Evolutionary conservation across 2,888 invertebrate genomes (phyloP).

Genomic region (Lasius fuliginosus): DNA sequence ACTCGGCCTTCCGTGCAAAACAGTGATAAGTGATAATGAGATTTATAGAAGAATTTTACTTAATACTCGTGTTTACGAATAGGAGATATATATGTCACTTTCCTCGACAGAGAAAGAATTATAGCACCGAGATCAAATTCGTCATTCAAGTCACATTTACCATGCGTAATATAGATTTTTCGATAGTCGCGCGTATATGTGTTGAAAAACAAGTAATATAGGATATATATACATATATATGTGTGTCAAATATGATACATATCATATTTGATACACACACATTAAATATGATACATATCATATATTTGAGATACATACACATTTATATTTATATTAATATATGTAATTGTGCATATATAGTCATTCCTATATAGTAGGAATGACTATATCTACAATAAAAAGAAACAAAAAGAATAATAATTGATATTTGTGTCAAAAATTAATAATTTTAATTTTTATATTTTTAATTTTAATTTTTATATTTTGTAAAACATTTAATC

Average conservation of each 20-base stretch:
- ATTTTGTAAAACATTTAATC: not conserved
- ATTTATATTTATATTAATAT: not conserved
- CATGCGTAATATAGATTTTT: not conserved
- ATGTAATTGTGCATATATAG: too few species aligned
- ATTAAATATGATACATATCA: too few species aligned
- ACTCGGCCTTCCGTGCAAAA: not conserved
- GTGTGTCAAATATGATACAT: not conserved
- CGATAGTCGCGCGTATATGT: not conserved
- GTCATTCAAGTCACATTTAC: not conserved
- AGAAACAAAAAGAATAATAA: not conserved
- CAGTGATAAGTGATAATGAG: constrained; percentile 46
- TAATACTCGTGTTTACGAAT: constrained; percentile 30
- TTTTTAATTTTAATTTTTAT: not conserved
- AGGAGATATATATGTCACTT: constrained; percentile 9
- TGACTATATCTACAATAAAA: not conserved
- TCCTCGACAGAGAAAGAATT: constrained; percentile 15
- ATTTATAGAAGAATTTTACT: constrained; percentile 10
- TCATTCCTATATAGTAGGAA: not conserved
- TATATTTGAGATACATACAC: not conserved
- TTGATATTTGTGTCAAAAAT: not conserved
- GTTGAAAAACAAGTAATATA: not conserved
- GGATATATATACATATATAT: not conserved
- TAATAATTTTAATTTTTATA: not conserved
- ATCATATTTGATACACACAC: not conserved
- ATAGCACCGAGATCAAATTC: constrained; percentile 25